Conservation (phyloP, 2,113 vertebrate species). For the Himantopus leucocephalus region DNA sequence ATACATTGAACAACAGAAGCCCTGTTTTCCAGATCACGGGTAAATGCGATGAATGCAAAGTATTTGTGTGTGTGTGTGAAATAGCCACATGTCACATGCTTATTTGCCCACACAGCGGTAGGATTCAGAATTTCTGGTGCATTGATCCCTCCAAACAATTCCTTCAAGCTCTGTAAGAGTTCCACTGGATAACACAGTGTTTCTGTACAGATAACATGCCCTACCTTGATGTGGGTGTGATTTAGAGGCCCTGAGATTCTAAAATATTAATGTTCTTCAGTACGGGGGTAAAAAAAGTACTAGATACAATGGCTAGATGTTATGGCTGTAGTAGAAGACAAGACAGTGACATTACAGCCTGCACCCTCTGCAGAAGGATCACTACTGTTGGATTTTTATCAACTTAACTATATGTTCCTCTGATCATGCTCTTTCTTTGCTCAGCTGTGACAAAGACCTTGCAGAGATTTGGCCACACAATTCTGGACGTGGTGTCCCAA, state of each 20-base stretch:
- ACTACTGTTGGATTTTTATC: not conserved
- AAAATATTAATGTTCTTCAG: not conserved
- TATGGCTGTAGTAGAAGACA: not conserved
- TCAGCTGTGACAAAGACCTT: not conserved
- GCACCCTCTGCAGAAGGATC: not conserved
- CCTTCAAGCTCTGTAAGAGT: not conserved
- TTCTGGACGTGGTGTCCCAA: not conserved
- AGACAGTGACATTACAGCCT: not conserved
- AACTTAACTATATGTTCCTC: not conserved
- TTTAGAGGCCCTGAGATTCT: not conserved
- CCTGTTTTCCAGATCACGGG: not conserved
- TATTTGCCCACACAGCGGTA: not conserved
- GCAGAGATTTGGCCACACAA: not conserved
- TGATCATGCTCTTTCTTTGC: not conserved
- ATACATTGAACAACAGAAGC: not conserved
- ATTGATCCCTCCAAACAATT: not conserved
- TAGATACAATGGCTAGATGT: not conserved
- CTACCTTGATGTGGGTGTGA: not conserved
- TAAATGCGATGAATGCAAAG: not conserved
- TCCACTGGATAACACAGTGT: not conserved
- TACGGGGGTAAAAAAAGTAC: not conserved
- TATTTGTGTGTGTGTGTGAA: not conserved
- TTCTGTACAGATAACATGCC: not conserved
- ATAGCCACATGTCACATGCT: not conserved
- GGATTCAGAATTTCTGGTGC: not conserved